These are phyloP conservation scores for Hydractinia symbiolongicarpus DNA, from an alignment of 30 jellyfish, hydroid and myxozoan species.

Conservation along the genomic window DNA sequence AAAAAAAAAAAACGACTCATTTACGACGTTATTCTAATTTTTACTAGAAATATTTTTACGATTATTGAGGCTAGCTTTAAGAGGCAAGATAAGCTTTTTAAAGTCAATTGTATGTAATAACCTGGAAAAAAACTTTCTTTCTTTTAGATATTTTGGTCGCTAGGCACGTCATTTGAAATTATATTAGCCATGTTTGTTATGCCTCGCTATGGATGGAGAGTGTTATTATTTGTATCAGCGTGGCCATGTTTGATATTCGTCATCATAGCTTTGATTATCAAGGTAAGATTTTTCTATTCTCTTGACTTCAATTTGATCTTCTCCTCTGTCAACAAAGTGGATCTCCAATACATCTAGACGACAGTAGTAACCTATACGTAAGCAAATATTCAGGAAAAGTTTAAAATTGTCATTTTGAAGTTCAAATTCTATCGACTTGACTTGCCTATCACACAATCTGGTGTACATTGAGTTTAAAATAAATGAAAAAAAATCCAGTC, in stretches of 20 bases:
- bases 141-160: slow-evolving; percentile 85
- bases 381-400: not conserved
- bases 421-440: no score
- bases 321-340: not conserved
- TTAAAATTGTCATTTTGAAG: not conserved
- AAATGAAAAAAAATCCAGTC: no score
- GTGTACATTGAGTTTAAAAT: no score
- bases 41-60: not conserved
- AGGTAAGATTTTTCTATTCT: slow-evolving; percentile 32
- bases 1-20: no score
- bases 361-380: not conserved
- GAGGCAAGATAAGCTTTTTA: no score
- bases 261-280: slow-evolving; percentile 38
- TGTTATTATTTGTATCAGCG: slow-evolving; percentile 73
- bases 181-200: slow-evolving; percentile 86
- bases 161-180: slow-evolving; percentile 83
- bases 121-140: not conserved
- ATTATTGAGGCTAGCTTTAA: no score
- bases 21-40: no score
- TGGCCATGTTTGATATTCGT: slow-evolving; percentile 85
- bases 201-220: slow-evolving; percentile 95
- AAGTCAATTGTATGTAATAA: no score
- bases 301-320: not conserved
- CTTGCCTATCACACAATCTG: no score
- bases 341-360: not conserved